These are phyloP conservation scores for Capromys pilorides DNA, from an alignment of 2,797 vertebrate genomes.

Conservation along the genomic window DNA sequence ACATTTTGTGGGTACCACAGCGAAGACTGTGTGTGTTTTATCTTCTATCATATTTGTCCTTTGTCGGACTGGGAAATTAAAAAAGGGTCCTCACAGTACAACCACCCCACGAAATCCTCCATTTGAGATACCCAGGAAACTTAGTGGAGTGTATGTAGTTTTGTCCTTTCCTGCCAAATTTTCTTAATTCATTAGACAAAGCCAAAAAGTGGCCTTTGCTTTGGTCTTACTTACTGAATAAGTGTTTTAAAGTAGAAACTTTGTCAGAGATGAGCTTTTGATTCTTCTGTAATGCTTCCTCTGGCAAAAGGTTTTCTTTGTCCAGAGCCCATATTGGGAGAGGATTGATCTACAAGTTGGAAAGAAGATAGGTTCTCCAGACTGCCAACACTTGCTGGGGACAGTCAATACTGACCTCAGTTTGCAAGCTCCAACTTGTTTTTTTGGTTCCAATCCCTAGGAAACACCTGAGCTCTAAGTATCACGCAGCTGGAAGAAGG, in stretches of 20 bases:
- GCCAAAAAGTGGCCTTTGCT: constrained; percentile 90
- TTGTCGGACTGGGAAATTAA: constrained; percentile 88
- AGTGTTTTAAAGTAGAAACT: constrained; percentile 88
- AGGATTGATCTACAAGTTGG: constrained; percentile 88
- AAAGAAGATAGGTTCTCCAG: constrained; percentile 85
- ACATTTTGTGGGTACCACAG: constrained; percentile 87
- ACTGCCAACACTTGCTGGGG: constrained; percentile 80
- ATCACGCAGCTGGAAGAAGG: constrained; percentile 90
- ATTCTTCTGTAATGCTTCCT: constrained; percentile 88
- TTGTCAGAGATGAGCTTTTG: constrained; percentile 89
- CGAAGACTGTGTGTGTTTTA: constrained; percentile 89
- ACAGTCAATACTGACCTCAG: constrained; percentile 88
- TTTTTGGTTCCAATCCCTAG: constrained; percentile 85
- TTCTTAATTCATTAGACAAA: constrained; percentile 91
- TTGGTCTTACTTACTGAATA: constrained; percentile 85
- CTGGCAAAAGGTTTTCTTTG: constrained; percentile 90
- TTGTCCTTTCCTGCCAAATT: constrained; percentile 89
- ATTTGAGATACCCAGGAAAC: constrained; percentile 90
- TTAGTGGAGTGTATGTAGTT: constrained; percentile 88
- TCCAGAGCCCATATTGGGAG: constrained; percentile 90
- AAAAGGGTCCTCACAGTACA: constrained; percentile 88
- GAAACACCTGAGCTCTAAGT: constrained; percentile 87
- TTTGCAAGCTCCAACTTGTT: constrained; percentile 62
- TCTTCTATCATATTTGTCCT: constrained; percentile 92
- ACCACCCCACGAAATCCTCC: constrained; percentile 88